A percentile compares a stretch with the other conserved stretches of the same genome.
These are phyloP conservation scores for Orbicella faveolata DNA, from an alignment of 64 coral and sea anemone genomes.

Conservation along the genomic window DNA sequence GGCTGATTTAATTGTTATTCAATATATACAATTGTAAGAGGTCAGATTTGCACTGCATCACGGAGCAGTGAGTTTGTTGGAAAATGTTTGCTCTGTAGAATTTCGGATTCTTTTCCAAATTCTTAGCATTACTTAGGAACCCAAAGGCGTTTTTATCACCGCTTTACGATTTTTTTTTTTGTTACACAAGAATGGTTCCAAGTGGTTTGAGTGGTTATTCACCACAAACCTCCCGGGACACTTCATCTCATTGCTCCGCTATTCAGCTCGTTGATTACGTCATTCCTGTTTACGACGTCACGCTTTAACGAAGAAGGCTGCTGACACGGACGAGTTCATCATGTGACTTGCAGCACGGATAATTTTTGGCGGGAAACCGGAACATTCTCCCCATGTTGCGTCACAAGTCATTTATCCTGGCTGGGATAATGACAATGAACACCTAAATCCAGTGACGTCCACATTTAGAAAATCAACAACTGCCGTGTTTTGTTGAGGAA, in stretches of 20 bases:
- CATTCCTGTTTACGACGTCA: conserved; percentile 13
- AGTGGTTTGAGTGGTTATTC: conserved; percentile 1
- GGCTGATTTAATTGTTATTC: too few species aligned
- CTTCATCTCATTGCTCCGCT: background rate
- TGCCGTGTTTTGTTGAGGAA: too few species aligned
- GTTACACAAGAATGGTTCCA: background rate
- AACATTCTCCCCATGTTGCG: background rate
- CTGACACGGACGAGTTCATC: background rate
- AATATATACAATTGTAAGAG: too few species aligned
- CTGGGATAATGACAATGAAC: background rate
- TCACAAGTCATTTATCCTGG: background rate
- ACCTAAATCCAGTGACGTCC: too few species aligned
- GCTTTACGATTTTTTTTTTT: background rate
- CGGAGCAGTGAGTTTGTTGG: too few species aligned
- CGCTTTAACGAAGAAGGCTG: background rate
- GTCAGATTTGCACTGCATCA: too few species aligned
- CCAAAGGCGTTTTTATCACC: background rate
- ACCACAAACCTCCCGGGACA: background rate
- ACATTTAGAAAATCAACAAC: too few species aligned
- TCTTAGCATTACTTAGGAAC: background rate
- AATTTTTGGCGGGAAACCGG: conserved; percentile 14
- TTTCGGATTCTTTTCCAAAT: too few species aligned
- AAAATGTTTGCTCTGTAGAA: too few species aligned
- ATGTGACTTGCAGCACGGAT: background rate
- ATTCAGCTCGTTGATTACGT: background rate